Evolutionary conservation across 1,140 invertebrate species (phyloP).

Genomic region (Drosophila sulfurigaster): DNA sequence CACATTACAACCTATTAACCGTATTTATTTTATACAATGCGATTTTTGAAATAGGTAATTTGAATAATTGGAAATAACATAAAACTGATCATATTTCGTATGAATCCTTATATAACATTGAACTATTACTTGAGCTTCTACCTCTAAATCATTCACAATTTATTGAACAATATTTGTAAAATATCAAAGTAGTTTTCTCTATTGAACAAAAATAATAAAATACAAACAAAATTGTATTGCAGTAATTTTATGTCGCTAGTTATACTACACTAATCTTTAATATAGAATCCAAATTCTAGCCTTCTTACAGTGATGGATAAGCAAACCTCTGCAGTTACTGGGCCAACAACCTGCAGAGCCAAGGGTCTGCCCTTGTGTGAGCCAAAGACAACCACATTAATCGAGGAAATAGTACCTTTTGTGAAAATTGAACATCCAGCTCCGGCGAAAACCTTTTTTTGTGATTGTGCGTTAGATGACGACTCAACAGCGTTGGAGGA

Average conservation of each 20-base stretch:
- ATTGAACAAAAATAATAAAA: too few relatives aligned
- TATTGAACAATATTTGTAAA: too few relatives aligned
- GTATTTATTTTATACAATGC: too few relatives aligned
- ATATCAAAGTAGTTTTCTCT: neutral
- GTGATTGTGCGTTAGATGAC: constrained; percentile 1
- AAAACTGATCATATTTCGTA: too few relatives aligned
- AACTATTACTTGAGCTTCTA: too few relatives aligned
- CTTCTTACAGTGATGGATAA: neutral
- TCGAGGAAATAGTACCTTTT: neutral
- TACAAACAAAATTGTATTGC: too few relatives aligned
- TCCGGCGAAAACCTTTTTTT: neutral
- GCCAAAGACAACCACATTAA: neutral
- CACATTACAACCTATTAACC: too few relatives aligned
- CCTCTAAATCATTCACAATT: too few relatives aligned
- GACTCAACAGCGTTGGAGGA: neutral
- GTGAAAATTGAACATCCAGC: neutral
- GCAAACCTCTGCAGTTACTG: too few relatives aligned
- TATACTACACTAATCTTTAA: neutral
- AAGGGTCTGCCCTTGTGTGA: constrained; percentile 34
- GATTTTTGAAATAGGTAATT: too few relatives aligned
- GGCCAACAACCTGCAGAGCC: constrained; percentile 6
- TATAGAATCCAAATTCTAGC: neutral
- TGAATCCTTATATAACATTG: too few relatives aligned
- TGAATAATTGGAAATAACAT: too few relatives aligned
- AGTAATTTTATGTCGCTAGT: neutral